A percentile compares a stretch with the other conserved stretches of the same genome.
Conservation (phyloP, 2,888 invertebrate species). For the Abrostola triplasia region DNA sequence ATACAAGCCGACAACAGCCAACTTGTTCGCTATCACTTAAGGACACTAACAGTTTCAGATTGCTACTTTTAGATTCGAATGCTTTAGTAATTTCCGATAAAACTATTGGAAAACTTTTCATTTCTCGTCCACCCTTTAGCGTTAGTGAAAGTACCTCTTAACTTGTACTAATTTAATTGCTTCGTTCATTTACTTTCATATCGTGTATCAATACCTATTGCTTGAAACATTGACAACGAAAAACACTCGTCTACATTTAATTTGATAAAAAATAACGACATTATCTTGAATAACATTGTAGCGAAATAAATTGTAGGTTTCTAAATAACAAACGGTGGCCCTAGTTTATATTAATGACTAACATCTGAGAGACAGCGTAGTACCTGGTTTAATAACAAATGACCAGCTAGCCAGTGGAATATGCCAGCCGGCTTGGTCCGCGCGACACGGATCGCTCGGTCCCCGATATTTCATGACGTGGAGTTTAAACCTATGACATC, state of each 20-base stretch:
- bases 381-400: slow-evolving; percentile 9
- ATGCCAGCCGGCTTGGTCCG: slow-evolving; percentile 7
- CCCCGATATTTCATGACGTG: slow-evolving; percentile 53
- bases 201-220: no score
- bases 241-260: no score
- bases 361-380: not conserved
- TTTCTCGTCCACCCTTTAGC: not conserved
- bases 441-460: slow-evolving; percentile 17
- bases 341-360: not conserved
- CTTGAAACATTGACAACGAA: no score
- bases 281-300: no score
- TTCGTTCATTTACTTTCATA: no score
- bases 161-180: no score
- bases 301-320: no score
- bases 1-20: not conserved
- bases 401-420: not conserved
- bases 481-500: slow-evolving; percentile 50
- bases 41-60: slow-evolving; percentile 6
- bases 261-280: no score
- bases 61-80: slow-evolving; percentile 5
- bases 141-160: no score
- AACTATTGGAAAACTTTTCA: slow-evolving; percentile 33
- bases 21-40: slow-evolving; percentile 3
- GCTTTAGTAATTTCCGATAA: slow-evolving; percentile 11
- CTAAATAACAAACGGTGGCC: not conserved